Conservation (phyloP, 2,113 vertebrate species). For the Willisornis vidua region DNA sequence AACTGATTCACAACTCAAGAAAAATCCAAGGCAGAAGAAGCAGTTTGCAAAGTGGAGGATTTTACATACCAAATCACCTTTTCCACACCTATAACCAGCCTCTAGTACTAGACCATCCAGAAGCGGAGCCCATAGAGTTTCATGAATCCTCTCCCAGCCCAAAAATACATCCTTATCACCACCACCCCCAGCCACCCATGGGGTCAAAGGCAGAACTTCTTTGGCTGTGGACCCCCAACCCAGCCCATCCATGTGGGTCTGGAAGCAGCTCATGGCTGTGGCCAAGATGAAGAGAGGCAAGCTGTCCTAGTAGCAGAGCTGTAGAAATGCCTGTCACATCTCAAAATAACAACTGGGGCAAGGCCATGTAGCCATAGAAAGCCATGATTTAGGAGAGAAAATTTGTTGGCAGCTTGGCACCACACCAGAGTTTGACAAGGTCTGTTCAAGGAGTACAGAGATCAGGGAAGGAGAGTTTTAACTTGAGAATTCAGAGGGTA, state of each 20-base stretch:
- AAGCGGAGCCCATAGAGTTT: neutral
- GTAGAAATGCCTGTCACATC: neutral
- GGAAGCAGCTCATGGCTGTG: neutral
- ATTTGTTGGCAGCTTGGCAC: neutral
- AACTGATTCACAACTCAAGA: neutral
- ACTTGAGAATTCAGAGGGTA: neutral
- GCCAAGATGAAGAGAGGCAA: neutral
- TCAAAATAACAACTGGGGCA: neutral
- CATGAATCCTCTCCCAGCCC: fast-evolving
- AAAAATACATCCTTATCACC: neutral
- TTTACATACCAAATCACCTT: neutral
- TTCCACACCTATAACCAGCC: neutral
- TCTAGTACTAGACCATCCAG: fast-evolving
- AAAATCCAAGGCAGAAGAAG: neutral
- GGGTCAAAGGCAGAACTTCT: neutral
- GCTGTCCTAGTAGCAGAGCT: neutral
- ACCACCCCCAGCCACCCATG: fast-evolving
- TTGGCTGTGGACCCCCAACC: neutral
- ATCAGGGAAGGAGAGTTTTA: neutral
- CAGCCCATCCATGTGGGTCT: fast-evolving
- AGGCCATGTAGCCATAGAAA: neutral
- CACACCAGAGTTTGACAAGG: neutral
- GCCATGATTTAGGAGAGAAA: neutral
- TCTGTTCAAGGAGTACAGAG: neutral
- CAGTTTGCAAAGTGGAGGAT: neutral